Evolutionary conservation across 2,797 vertebrate genomes (phyloP), one percentile per base, ranked within the genome.

Genomic region (Rhinoraja longicauda): DNA sequence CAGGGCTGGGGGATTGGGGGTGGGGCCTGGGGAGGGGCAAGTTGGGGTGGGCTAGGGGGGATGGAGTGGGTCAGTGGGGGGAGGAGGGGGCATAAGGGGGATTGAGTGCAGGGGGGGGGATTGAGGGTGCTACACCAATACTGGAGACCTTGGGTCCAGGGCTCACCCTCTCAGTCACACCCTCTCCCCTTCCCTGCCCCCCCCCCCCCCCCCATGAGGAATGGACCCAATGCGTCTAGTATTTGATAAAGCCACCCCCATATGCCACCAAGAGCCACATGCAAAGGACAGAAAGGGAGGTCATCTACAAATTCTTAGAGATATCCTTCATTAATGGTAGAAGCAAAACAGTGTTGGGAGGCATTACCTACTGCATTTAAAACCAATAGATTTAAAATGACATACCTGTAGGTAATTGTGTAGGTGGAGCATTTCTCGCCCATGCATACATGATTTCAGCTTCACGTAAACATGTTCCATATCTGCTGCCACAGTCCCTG

Each of bases 381-480:
- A 39, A 1, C 32, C 12, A 57, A 72, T 75, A 75, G 75, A 75
- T 75, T 45, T 92, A 15, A 45, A 92, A 45, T 29, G 24, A 92
- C 90, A 53, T 57, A 92, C 90, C 90, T 73, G 36, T 1, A 53
- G 90, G 90, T 92, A 92, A 92, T n/a, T 15, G 21, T 36, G 98
- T 99, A 0, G 98, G 98, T 1, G 98, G 97, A 90, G 98, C 98
- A 73, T 99, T 98, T 93, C 98, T 97, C 93, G 98, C 99, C 99
- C 99, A 99, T 93, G 98, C 98, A 91, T 99, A 99, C 94, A 99
- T 96, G 94, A 99, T 98, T 93, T 98, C 98, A 8, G 97, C 95
- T 93, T 97, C 97, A 78, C 98, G 98, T 93, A 95, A 94, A 95
- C 99, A 99, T 0, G 97, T 98, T 93, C 97, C 98, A 29, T 95